Percentiles rank a stretch among this genome's conserved stretches.
These are phyloP conservation scores for Brevimyrus niger DNA, from an alignment of 2,113 vertebrate species.

Conservation along the genomic window DNA sequence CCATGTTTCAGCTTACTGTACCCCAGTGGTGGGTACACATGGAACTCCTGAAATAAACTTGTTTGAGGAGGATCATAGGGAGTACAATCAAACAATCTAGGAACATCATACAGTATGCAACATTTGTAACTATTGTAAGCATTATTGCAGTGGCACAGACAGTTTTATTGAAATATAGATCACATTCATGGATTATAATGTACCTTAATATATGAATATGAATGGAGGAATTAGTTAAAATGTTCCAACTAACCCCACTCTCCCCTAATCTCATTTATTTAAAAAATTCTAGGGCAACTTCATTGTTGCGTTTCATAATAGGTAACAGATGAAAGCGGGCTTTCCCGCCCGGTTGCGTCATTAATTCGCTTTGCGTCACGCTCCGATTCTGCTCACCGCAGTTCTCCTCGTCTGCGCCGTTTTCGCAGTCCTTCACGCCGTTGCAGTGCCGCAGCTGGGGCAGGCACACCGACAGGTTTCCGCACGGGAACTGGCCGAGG, in stretches of 20 bases:
- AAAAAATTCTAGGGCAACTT: background rate
- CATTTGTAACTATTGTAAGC: background rate
- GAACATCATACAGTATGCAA: background rate
- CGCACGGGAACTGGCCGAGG: slow-evolving; percentile 59
- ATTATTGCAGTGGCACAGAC: background rate
- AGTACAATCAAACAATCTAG: background rate
- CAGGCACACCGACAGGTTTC: slow-evolving; percentile 52
- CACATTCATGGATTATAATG: background rate
- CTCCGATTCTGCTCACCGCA: slow-evolving; percentile 47
- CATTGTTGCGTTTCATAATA: background rate
- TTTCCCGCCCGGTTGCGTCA: background rate
- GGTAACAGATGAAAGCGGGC: background rate
- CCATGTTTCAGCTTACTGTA: background rate
- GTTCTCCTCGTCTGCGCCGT: slow-evolving; percentile 60
- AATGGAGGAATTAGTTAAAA: background rate
- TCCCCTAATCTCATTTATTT: background rate
- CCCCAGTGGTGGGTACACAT: background rate
- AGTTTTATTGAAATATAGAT: background rate
- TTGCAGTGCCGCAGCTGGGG: slow-evolving; percentile 60
- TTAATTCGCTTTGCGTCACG: background rate
- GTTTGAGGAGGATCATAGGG: background rate
- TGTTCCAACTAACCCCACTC: background rate
- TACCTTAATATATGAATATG: background rate
- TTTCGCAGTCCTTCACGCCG: slow-evolving; percentile 46
- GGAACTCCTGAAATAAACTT: background rate